phyloP scores from a whole-genome alignment of 2,888 invertebrate genomes.

The Aleiodes leptofemur region DNA sequence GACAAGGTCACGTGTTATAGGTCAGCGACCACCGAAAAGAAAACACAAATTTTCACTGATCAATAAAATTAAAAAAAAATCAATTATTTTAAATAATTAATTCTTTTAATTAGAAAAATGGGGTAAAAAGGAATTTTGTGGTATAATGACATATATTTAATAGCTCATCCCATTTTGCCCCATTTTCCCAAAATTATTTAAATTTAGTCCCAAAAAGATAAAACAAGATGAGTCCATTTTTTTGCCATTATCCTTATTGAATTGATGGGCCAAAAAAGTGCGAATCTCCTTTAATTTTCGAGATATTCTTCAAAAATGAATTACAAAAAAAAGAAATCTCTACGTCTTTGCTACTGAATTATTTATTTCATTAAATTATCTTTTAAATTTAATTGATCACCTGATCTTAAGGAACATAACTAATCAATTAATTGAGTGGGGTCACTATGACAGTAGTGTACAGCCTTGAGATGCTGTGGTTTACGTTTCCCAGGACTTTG shows the following conservation, averaged over 20 bases:
- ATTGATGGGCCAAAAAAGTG: too few relatives aligned
- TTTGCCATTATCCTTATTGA: too few relatives aligned
- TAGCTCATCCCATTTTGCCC: too few relatives aligned
- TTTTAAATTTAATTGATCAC: too few relatives aligned
- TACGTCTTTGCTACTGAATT: neutral
- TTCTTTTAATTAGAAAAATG: neutral
- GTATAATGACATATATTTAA: too few relatives aligned
- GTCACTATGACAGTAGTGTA: slow-evolving; percentile 35
- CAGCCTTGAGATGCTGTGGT: slow-evolving; percentile 22
- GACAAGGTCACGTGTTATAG: slow-evolving; percentile 53
- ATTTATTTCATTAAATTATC: neutral
- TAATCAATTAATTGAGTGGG: neutral
- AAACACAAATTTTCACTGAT: slow-evolving; percentile 8
- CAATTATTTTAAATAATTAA: neutral
- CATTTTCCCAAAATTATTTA: too few relatives aligned
- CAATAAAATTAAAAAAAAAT: neutral
- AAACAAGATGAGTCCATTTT: too few relatives aligned
- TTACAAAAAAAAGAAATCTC: neutral
- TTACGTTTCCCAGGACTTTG: slow-evolving; percentile 42
- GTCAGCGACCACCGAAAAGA: slow-evolving; percentile 55
- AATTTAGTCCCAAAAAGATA: too few relatives aligned
- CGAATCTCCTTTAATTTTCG: neutral
- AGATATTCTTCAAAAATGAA: neutral
- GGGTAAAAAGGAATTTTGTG: too few relatives aligned
- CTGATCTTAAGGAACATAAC: too few relatives aligned